Evolutionary conservation across 2,797 vertebrate genomes (phyloP).

Genomic region (Falco peregrinus): DNA sequence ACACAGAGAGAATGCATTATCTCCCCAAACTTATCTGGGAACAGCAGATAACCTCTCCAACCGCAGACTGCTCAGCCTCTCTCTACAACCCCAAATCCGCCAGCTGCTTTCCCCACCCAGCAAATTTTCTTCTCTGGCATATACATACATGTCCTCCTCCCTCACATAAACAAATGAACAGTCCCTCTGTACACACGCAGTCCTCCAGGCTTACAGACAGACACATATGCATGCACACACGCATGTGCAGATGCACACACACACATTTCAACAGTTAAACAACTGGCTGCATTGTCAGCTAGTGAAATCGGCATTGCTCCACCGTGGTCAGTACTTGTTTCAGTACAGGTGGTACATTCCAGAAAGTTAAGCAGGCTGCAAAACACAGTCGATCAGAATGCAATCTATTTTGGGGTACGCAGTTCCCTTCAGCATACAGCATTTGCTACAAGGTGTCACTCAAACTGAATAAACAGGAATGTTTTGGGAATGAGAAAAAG

Average conservation of each 20-base stretch:
- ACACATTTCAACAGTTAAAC: not conserved
- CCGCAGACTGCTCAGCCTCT: not conserved
- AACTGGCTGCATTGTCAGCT: not conserved
- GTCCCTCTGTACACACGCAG: not conserved
- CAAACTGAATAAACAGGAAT: not conserved
- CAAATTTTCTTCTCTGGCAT: not conserved
- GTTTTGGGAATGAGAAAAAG: slow-evolving; percentile 13
- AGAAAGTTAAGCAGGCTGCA: not conserved
- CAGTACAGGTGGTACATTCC: slow-evolving; percentile 46
- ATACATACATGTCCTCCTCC: not conserved
- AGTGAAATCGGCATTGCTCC: not conserved
- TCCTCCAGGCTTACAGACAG: not conserved
- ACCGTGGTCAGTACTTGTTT: not conserved
- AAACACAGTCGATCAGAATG: not conserved
- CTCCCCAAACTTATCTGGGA: not conserved
- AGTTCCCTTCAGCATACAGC: not conserved
- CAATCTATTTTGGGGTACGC: slow-evolving; percentile 11
- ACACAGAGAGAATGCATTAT: rapidly evolving
- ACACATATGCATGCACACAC: rapidly evolving
- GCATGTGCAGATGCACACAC: rapidly evolving
- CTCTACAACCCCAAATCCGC: not conserved
- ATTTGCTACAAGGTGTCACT: not conserved
- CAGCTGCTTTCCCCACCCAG: not conserved
- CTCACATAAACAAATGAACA: rapidly evolving
- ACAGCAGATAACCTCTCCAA: not conserved